phyloP scores from a whole-genome alignment of 2,888 invertebrate species.

The Subacronicta megacephala region DNA sequence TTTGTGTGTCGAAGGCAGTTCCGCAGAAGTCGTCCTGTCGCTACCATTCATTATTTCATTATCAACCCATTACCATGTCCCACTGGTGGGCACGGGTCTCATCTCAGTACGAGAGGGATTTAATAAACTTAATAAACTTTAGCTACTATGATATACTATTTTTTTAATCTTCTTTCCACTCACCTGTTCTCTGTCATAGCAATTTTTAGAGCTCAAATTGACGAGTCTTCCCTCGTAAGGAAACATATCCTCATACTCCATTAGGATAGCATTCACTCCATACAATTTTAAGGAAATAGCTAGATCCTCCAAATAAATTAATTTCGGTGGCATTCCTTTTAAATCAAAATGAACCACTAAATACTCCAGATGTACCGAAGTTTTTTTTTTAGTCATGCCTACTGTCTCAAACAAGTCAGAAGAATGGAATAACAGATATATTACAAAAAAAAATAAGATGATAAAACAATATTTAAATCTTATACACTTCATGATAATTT shows the following conservation, averaged over 20 bases:
- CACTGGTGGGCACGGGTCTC: too few relatives aligned
- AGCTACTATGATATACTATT: too few relatives aligned
- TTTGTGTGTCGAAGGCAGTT: too few relatives aligned
- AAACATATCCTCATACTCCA: slow-evolving; percentile 97
- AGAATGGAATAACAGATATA: not conserved
- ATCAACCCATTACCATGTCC: too few relatives aligned
- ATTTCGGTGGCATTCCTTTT: slow-evolving; percentile 94
- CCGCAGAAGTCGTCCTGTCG: too few relatives aligned
- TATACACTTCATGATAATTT: slow-evolving; percentile 16
- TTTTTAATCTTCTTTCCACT: slow-evolving; percentile 13
- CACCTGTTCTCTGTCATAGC: slow-evolving; percentile 88
- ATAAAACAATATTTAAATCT: slow-evolving; percentile 27
- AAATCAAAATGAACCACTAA: slow-evolving; percentile 95
- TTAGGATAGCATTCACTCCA: slow-evolving; percentile 94
- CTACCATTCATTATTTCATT: too few relatives aligned
- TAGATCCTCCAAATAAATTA: slow-evolving; percentile 90
- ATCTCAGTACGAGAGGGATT: too few relatives aligned
- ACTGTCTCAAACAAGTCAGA: not conserved
- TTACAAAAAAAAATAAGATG: slow-evolving; percentile 4
- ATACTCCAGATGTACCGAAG: slow-evolving; percentile 69
- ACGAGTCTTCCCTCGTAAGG: slow-evolving; percentile 91
- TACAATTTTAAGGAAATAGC: slow-evolving; percentile 90
- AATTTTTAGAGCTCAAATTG: slow-evolving; percentile 90
- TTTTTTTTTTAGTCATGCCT: not conserved
- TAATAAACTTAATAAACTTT: too few relatives aligned